A percentile compares a stretch with the other conserved stretches of the same genome.
Conservation (phyloP, 2,113 vertebrate genomes). For the Pangasianodon hypophthalmus region DNA sequence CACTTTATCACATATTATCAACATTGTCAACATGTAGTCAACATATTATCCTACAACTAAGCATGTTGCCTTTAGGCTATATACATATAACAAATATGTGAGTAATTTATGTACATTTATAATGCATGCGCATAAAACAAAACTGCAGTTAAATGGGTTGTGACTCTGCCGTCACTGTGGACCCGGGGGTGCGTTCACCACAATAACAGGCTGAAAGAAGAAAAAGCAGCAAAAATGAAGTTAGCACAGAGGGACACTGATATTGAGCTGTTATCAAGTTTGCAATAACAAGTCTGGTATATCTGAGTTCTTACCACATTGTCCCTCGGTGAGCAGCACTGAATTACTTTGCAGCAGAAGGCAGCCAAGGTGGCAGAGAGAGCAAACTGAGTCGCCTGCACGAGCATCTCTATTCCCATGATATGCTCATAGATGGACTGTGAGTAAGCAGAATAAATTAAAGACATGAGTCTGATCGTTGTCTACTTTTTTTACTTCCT, state of each 20-base stretch:
- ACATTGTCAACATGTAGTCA: no score
- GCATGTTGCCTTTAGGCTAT: no score
- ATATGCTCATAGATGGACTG: constrained; percentile 43
- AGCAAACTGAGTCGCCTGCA: constrained; percentile 56
- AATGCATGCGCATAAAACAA: neutral
- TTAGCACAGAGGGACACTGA: neutral
- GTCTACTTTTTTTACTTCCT: neutral
- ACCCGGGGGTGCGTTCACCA: constrained; percentile 50
- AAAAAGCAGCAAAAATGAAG: neutral
- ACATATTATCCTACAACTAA: no score
- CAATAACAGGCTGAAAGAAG: constrained; percentile 69
- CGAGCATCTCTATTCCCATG: constrained; percentile 2
- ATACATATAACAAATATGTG: neutral
- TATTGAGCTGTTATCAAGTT: neutral
- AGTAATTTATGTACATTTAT: neutral
- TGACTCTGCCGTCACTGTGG: constrained; percentile 39
- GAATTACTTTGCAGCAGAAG: constrained; percentile 73
- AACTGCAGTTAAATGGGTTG: neutral
- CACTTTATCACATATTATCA: no score
- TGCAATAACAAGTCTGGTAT: neutral
- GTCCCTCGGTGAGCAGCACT: constrained; percentile 64
- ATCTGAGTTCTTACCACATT: constrained; percentile 63
- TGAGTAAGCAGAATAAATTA: neutral
- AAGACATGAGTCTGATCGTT: no score
- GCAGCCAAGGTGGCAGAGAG: constrained; percentile 67